These are phyloP conservation scores for Chloroclysta siterata DNA, from an alignment of 2,888 invertebrate species.

Conservation along the genomic window DNA sequence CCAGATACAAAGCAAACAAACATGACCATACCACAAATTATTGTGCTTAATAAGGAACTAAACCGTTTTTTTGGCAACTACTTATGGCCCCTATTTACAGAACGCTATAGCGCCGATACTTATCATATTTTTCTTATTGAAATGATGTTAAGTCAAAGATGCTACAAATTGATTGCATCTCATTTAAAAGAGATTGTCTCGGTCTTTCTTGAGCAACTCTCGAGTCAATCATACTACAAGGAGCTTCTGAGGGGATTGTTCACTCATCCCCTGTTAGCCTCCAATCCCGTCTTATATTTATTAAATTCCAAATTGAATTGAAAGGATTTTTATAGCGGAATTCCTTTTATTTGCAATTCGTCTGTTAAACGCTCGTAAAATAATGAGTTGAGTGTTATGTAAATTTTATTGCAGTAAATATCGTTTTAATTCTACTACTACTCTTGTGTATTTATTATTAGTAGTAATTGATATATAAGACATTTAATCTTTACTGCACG, in stretches of 20 bases:
- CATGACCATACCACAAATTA: too few species aligned
- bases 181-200: slow-evolving; percentile 9
- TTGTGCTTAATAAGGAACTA: too few species aligned
- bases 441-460: too few species aligned
- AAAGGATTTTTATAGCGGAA: slow-evolving; percentile 43
- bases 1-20: too few species aligned
- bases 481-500: too few species aligned
- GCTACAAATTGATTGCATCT: slow-evolving; percentile 21
- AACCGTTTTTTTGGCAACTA: too few species aligned
- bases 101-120: too few species aligned
- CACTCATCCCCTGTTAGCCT: slow-evolving; percentile 40
- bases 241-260: slow-evolving; percentile 39
- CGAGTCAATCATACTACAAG: slow-evolving; percentile 24
- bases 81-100: too few species aligned
- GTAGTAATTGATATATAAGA: too few species aligned
- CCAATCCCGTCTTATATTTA: slow-evolving; percentile 40
- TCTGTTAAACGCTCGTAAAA: slow-evolving; percentile 6
- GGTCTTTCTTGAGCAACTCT: slow-evolving; percentile 2
- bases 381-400: slow-evolving; percentile 1
- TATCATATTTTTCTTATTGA: not conserved
- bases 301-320: slow-evolving; percentile 43
- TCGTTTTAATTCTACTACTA: not conserved
- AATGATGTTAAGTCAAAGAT: not conserved
- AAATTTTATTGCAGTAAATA: not conserved
- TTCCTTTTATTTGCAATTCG: slow-evolving; percentile 30